These are phyloP conservation scores for Austrofundulus limnaeus DNA, from an alignment of 2,113 vertebrate genomes.

Conservation along the genomic window DNA sequence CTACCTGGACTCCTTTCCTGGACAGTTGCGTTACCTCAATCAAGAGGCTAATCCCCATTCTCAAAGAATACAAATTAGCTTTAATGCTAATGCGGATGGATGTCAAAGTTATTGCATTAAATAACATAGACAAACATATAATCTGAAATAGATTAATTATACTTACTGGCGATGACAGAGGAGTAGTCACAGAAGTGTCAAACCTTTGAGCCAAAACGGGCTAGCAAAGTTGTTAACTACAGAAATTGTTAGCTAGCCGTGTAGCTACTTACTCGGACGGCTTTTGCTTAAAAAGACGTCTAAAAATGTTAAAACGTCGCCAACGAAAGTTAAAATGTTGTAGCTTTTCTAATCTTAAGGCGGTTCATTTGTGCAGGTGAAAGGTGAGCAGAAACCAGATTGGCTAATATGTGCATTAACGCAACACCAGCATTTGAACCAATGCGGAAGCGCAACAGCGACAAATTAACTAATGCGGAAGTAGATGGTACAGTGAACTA, in stretches of 20 bases:
- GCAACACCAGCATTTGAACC: background rate
- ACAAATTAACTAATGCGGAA: constrained; percentile 5
- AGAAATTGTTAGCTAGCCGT: background rate
- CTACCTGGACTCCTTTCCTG: no score
- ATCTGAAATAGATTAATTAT: background rate
- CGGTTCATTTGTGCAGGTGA: background rate
- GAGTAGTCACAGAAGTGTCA: background rate
- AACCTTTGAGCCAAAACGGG: background rate
- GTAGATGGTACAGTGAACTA: accelerated
- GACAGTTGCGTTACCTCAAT: no score
- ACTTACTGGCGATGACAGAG: constrained; percentile 8
- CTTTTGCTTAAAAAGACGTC: background rate
- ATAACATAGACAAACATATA: background rate
- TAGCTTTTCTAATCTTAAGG: background rate
- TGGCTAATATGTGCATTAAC: no score
- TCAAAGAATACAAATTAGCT: background rate
- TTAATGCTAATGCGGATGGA: background rate
- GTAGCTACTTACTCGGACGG: no score
- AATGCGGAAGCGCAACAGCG: constrained; percentile 9
- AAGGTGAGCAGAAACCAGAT: background rate
- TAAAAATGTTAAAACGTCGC: background rate
- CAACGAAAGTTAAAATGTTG: background rate
- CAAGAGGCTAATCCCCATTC: no score
- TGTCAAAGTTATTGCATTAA: background rate
- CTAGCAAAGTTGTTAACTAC: background rate